Conservation (phyloP, 2,113 vertebrate species). For the Drymodes brunneopygia region DNA sequence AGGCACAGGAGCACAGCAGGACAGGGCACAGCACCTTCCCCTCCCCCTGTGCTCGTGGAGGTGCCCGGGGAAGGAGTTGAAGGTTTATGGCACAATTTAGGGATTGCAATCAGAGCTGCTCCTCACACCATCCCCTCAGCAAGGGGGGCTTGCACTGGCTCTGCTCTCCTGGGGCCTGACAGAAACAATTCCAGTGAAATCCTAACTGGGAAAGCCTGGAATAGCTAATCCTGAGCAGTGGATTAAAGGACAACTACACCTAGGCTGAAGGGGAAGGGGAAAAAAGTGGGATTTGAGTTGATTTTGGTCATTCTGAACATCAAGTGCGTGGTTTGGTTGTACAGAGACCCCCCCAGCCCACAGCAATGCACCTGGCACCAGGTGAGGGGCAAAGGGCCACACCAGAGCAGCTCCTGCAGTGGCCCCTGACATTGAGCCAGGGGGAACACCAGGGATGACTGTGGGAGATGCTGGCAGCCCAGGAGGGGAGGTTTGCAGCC, state of each 20-base stretch:
- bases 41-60: not conserved
- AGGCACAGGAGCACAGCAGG: not conserved
- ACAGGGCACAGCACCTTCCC: not conserved
- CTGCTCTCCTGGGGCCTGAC: not conserved
- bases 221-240: not conserved
- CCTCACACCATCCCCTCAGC: not conserved
- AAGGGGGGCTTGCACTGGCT: not conserved
- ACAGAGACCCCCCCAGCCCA: fast-evolving
- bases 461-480: not conserved
- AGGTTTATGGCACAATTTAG: not conserved
- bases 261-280: not conserved
- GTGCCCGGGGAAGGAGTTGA: fast-evolving
- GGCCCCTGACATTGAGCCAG: not conserved
- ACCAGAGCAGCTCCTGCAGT: not conserved
- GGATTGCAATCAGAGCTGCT: not conserved
- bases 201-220: not conserved
- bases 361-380: not conserved
- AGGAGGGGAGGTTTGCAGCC: not conserved
- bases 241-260: not conserved
- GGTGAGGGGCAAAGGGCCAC: not conserved
- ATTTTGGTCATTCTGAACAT: not conserved
- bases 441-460: fast-evolving
- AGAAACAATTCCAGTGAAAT: not conserved
- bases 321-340: not conserved
- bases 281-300: not conserved